phyloP scores from a whole-genome alignment of 1,140 invertebrate genomes.

The Phenacoccus solenopsis region DNA sequence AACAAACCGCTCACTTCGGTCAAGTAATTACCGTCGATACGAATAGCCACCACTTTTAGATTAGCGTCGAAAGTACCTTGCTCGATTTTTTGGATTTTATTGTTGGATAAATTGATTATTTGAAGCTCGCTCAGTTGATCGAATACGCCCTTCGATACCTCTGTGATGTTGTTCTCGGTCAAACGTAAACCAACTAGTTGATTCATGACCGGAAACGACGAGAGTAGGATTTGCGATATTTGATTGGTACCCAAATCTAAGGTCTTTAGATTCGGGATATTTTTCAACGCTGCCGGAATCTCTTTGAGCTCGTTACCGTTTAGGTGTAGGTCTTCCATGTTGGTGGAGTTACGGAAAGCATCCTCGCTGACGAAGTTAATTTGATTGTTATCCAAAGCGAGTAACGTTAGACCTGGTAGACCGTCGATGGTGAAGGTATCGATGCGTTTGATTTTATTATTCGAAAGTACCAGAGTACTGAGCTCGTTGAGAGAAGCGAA shows the following conservation, averaged over 20 bases:
- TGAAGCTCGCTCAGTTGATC: conserved; percentile 67
- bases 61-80: conserved; percentile 72
- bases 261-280: conserved; percentile 66
- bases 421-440: conserved; percentile 65
- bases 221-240: conserved; percentile 67
- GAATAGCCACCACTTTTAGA: conserved; percentile 67
- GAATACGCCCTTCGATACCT: conserved; percentile 69
- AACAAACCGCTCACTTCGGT: conserved; percentile 74
- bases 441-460: conserved; percentile 67
- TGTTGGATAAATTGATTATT: conserved; percentile 76
- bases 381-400: conserved; percentile 73
- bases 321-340: conserved; percentile 74
- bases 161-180: conserved; percentile 78
- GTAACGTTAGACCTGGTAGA: conserved; percentile 56
- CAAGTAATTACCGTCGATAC: conserved; percentile 76
- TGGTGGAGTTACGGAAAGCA: conserved; percentile 69
- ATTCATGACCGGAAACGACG: conserved; percentile 63
- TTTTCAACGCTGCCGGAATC: conserved; percentile 70
- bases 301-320: conserved; percentile 71
- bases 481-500: conserved; percentile 68
- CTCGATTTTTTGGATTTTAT: conserved; percentile 75
- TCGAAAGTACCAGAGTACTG: conserved; percentile 70
- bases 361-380: conserved; percentile 61
- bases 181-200: conserved; percentile 70
- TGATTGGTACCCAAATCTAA: conserved; percentile 81